Evolutionary conservation across 2,797 vertebrate species (phyloP), one percentile per base, ranked within the genome.

Genomic region (Dicrostonyx torquatus): DNA sequence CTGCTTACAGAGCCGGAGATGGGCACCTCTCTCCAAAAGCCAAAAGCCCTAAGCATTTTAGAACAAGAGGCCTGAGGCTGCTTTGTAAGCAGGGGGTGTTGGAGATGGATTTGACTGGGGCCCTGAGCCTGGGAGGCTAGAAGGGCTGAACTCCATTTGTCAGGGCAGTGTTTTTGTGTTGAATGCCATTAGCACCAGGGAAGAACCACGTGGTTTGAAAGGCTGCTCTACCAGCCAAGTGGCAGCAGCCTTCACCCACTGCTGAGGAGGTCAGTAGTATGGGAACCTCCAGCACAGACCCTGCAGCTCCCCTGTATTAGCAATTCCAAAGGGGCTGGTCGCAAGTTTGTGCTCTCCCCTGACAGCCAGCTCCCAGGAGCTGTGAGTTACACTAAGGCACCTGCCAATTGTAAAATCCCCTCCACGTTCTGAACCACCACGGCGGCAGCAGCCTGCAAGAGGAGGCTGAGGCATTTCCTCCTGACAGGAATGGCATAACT

Each of bases 341-440:
- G 55, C 14, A 76, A 84, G 62, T n/a, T 26, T 64, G 80, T 85
- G 62, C 68, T 91, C 64, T 89, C 64, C 93, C 86, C 66, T 89
- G 96, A 96, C 58, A 97, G 89, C 83, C 90, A 92, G 94, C 53
- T 90, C 76, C 78, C 94, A 86, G 85, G 80, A 89, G 73, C 92
- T 85, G 18, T 3, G 62, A 96, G 96, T 92, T 82, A 94, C 91
- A 93, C 22, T 11, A 79, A 92, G 76, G 79, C 91, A 91, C 76
- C 93, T 96, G 90, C 90, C 95, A 93, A 31, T n/a, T 94, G 55
- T 93, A 89, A 94, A 87, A 96, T 84, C 66, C 68, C 72, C 83
- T 26, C 18, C 0, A 0, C 86, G 87, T 48, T 94, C 72, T 94
- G 89, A 96, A 73, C 29, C 40, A 34, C 43, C 2, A 20, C 24